Evolutionary conservation across 2,888 invertebrate genomes (phyloP).

Genomic region (Archaeoteleia sp.): DNA sequence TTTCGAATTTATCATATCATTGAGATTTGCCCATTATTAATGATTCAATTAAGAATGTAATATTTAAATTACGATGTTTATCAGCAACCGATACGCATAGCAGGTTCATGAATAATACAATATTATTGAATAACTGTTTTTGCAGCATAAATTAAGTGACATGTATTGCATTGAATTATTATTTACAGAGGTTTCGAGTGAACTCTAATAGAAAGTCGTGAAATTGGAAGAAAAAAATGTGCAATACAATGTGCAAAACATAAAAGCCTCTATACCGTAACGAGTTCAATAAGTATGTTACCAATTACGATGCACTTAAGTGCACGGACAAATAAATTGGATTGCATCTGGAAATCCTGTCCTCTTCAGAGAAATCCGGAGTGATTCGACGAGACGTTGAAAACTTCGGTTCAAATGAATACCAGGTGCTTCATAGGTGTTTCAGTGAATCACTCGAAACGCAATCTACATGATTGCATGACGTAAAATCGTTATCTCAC

Average conservation of each 20-base stretch:
- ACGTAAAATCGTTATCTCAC: conserved; percentile 59
- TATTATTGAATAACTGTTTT: not conserved
- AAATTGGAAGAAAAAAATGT: conserved; percentile 3
- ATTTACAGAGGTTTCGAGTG: conserved; percentile 12
- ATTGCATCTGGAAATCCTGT: conserved; percentile 29
- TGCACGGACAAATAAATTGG: conserved; percentile 44
- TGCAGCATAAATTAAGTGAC: not conserved
- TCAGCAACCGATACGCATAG: conserved; percentile 19
- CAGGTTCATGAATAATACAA: no score
- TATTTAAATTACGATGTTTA: not conserved
- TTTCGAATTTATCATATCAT: no score
- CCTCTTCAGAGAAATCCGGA: conserved; percentile 31
- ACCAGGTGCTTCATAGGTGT: conserved; percentile 54
- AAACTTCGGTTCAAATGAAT: conserved; percentile 58
- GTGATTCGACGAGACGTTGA: conserved; percentile 43
- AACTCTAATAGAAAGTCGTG: conserved; percentile 15
- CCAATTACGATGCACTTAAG: conserved; percentile 46
- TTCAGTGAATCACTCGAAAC: conserved; percentile 51
- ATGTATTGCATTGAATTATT: conserved; percentile 2
- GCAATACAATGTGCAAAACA: conserved; percentile 11
- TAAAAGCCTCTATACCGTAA: conserved; percentile 18
- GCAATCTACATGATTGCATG: conserved; percentile 61
- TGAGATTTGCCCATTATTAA: conserved; percentile 14
- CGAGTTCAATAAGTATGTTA: conserved; percentile 45
- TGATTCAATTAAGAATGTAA: conserved; percentile 18